Base-by-base conservation (phyloP, 2,888 invertebrate species). In the Melieria crassipennis region DNA sequence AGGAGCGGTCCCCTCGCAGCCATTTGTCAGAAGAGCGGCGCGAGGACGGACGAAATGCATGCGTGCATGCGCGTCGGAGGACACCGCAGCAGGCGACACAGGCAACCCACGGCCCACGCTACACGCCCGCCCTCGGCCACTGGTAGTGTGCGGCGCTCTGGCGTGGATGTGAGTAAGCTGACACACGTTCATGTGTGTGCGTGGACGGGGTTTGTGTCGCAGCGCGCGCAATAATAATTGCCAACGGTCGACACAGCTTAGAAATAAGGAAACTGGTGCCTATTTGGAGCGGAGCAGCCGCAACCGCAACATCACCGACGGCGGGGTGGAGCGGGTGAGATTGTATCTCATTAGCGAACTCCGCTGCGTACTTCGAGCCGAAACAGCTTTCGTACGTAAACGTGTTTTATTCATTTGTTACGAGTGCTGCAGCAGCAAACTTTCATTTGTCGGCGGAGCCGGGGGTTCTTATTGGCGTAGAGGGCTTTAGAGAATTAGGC, bases 281-380 rank as follows among this genome's bases (percentile, higher is more conserved):
- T 30, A 30, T 30, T 2, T 30, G 30, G 30, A 30, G 30, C 30
- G 30, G 30, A 30, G 30, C 30, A 52, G 52, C 13, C 13, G 52
- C 13, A 13, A 11, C 13, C 52, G 52, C 52, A 52, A 7, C 52
- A 52, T 52, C 13, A 5, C 52, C 13, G 52, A 11, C 11, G 52
- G 11, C 5, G 13, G 13, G n/a, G 13, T 13, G 13, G 13, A 52
- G 4, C 3, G 30, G 13, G 1, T 5, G 13, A 52, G n/a, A 52
- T 52, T 52, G 52, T 9, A 52, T 52, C 52, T 52, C 52, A 52
- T 52, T 52, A 52, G 13, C 52, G n/a, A 52, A n/a, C 13, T 52
- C 52, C 11, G 5, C 11, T 52, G 52, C 13, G 13, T 13, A 52
- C 9, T 50, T 9, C 13, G 13, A 11, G 13, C 13, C 52, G 9